Percentiles rank a stretch among this genome's conserved stretches.
Conservation (phyloP, 2,888 invertebrate genomes). For the Acleris cristana region DNA sequence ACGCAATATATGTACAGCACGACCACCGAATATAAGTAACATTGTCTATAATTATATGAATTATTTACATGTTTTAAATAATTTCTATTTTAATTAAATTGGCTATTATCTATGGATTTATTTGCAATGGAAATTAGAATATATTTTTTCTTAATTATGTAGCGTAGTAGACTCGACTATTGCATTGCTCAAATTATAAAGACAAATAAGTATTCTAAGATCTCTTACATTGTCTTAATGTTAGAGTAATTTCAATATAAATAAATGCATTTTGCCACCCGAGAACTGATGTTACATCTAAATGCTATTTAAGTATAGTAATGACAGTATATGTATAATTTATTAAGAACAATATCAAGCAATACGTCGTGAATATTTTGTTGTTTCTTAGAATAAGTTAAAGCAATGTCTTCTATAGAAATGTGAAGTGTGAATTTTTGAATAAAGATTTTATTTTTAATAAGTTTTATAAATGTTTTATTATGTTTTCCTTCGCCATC, state of each 20-base stretch:
- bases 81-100: slow-evolving; percentile 48
- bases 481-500: not conserved
- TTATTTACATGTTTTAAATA: slow-evolving; percentile 43
- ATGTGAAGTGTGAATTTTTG: slow-evolving; percentile 73
- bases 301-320: slow-evolving; percentile 13
- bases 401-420: slow-evolving; percentile 67
- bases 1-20: slow-evolving; percentile 21
- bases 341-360: slow-evolving; percentile 61
- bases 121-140: slow-evolving; percentile 48
- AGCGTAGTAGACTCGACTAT: slow-evolving; percentile 51
- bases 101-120: slow-evolving; percentile 50
- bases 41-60: slow-evolving; percentile 40
- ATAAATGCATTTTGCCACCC: slow-evolving; percentile 23
- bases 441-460: slow-evolving; percentile 81
- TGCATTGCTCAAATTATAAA: slow-evolving; percentile 65
- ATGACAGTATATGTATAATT: slow-evolving; percentile 28
- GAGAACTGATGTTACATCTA: slow-evolving; percentile 15
- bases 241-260: slow-evolving; percentile 19
- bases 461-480: slow-evolving; percentile 34
- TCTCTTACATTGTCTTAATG: slow-evolving; percentile 28
- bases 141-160: slow-evolving; percentile 35
- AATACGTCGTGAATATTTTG: slow-evolving; percentile 54
- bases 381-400: slow-evolving; percentile 69
- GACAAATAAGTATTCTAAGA: slow-evolving; percentile 42
- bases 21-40: slow-evolving; percentile 46